phyloP scores from a whole-genome alignment of 2,797 vertebrate species.

The Enteromius anoplus region DNA sequence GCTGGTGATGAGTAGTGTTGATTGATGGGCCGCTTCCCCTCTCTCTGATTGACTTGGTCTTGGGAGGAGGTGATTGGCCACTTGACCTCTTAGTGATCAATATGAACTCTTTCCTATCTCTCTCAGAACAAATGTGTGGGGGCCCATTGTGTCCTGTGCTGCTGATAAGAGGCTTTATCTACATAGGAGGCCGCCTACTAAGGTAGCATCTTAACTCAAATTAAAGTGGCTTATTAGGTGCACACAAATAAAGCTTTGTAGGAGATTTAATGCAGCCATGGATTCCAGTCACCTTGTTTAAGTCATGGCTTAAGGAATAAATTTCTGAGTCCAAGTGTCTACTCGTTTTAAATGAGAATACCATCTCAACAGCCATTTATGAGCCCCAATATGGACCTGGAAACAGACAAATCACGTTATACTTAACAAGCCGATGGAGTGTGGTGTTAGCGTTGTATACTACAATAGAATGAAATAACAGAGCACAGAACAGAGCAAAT shows the following conservation, averaged over 20 bases:
- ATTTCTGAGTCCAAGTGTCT: neutral
- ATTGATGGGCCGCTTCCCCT: slow-evolving; percentile 47
- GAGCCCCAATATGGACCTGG: neutral
- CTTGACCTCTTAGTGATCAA: slow-evolving; percentile 53
- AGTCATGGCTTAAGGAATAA: neutral
- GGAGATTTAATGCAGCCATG: neutral
- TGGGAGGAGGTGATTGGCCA: slow-evolving; percentile 44
- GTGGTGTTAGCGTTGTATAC: neutral
- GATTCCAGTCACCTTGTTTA: neutral
- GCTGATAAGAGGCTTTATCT: slow-evolving; percentile 41
- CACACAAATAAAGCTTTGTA: neutral
- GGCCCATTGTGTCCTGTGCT: slow-evolving; percentile 29
- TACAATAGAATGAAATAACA: neutral
- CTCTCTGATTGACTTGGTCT: slow-evolving; percentile 39
- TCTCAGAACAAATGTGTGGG: slow-evolving; percentile 25
- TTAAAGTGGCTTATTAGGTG: neutral
- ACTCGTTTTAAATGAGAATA: neutral
- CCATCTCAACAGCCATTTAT: neutral
- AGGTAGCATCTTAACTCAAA: neutral
- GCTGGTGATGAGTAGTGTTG: slow-evolving; percentile 37
- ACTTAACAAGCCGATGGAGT: neutral
- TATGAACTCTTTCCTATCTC: slow-evolving; percentile 40
- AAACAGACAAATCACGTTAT: neutral
- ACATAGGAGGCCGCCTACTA: neutral
- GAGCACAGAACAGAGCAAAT: too few species aligned